phyloP scores from a whole-genome alignment of 2,888 invertebrate species.

The Chloroclysta siterata region DNA sequence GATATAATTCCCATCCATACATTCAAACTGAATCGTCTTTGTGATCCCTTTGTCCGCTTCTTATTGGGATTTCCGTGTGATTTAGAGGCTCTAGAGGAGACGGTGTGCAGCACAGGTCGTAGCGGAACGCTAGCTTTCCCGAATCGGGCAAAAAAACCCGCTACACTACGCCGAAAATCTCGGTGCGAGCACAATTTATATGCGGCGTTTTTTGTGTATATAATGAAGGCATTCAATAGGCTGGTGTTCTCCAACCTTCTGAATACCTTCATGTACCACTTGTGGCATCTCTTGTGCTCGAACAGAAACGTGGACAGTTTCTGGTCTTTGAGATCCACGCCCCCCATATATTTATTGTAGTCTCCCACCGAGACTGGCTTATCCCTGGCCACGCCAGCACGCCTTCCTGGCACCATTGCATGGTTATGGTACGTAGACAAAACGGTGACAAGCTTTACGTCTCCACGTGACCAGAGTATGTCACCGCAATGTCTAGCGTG shows the following conservation, averaged over 20 bases:
- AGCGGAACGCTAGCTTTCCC: too few relatives aligned
- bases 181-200: too few relatives aligned
- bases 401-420: neutral
- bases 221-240: neutral
- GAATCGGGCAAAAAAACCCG: too few relatives aligned
- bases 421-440: neutral
- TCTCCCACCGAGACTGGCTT: neutral
- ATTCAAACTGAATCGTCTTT: too few relatives aligned
- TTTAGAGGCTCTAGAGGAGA: too few relatives aligned
- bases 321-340: neutral
- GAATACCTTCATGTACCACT: neutral
- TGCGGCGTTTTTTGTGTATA: too few relatives aligned
- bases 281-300: neutral
- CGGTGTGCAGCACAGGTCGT: too few relatives aligned
- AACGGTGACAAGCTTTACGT: neutral
- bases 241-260: neutral
- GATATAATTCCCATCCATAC: too few relatives aligned
- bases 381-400: neutral
- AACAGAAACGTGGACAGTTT: neutral
- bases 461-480: neutral
- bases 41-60: too few relatives aligned
- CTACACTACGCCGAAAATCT: too few relatives aligned
- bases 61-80: too few relatives aligned
- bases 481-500: slow-evolving; percentile 1
- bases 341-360: neutral